Evolutionary conservation across 2,888 invertebrate genomes (phyloP).

Genomic region (Cordilura impudica): DNA sequence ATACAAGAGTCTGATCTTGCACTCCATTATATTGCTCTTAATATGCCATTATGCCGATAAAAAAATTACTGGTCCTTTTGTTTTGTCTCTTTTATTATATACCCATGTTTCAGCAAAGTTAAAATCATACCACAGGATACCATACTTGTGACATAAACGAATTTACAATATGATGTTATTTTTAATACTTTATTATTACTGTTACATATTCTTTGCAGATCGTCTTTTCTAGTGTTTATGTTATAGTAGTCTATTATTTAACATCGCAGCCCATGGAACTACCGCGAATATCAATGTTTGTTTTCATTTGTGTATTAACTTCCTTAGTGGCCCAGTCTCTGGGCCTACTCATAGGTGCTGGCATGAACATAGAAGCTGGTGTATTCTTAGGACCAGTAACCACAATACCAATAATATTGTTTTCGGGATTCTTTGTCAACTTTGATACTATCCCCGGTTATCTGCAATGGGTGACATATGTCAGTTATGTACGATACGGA

Average conservation of each 20-base stretch:
- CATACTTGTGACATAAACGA: too few species aligned
- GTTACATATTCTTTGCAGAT: constrained; percentile 81
- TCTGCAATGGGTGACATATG: constrained; percentile 92
- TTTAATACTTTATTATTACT: too few species aligned
- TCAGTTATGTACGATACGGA: constrained; percentile 93
- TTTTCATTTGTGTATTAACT: constrained; percentile 83
- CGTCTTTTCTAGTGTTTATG: constrained; percentile 90
- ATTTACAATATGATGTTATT: too few species aligned
- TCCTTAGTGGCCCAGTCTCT: constrained; percentile 95
- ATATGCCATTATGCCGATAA: too few species aligned
- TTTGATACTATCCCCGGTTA: constrained; percentile 94
- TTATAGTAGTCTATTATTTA: constrained; percentile 95
- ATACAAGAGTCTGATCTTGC: too few species aligned
- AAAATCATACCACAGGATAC: too few species aligned
- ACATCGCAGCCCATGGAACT: constrained; percentile 96
- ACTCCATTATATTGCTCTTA: too few species aligned
- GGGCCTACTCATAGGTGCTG: constrained; percentile 94
- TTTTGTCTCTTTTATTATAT: too few species aligned
- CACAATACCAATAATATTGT: constrained; percentile 93
- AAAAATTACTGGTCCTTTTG: too few species aligned
- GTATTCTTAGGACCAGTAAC: constrained; percentile 92
- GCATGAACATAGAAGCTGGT: constrained; percentile 89
- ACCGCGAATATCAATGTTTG: constrained; percentile 81
- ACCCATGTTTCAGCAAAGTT: too few species aligned
- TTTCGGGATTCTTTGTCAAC: constrained; percentile 96